Conservation (phyloP, 2,113 vertebrate genomes). For the Cyprinus carpio region DNA sequence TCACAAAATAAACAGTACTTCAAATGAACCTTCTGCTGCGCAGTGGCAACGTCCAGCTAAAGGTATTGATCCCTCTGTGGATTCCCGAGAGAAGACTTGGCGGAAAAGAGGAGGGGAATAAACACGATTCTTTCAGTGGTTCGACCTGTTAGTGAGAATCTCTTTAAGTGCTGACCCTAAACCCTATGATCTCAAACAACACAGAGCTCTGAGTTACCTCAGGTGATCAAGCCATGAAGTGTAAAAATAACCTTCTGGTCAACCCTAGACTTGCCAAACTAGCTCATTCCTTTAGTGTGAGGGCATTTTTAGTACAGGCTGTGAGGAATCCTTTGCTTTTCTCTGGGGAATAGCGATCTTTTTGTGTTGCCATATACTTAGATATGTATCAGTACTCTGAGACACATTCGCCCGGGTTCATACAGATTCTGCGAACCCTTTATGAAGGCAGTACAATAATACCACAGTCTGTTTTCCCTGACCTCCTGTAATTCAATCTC, state of each 20-base stretch:
- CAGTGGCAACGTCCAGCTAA: conserved; percentile 25
- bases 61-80: conserved; percentile 50
- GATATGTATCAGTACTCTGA: conserved; percentile 18
- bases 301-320: not conserved
- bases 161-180: conserved; percentile 31
- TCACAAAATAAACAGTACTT: conserved; percentile 39
- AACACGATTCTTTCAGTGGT: conserved; percentile 17
- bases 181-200: conserved; percentile 21
- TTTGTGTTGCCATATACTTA: not conserved
- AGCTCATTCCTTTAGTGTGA: conserved; percentile 16
- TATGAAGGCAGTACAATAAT: conserved; percentile 28
- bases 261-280: conserved; percentile 24
- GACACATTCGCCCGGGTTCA: not conserved
- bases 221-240: conserved; percentile 30
- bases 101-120: conserved; percentile 17
- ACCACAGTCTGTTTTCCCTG: conserved; percentile 34
- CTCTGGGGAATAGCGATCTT: not conserved
- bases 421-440: conserved; percentile 3
- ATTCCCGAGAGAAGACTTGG: conserved; percentile 39
- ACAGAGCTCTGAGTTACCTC: not conserved
- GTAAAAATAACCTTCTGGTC: conserved; percentile 40
- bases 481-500: conserved; percentile 41
- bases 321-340: conserved; percentile 31
- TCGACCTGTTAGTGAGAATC: conserved; percentile 33
- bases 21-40: conserved; percentile 29